Base-by-base conservation (phyloP, 1,140 invertebrate species). In the Nylanderia fulva region DNA sequence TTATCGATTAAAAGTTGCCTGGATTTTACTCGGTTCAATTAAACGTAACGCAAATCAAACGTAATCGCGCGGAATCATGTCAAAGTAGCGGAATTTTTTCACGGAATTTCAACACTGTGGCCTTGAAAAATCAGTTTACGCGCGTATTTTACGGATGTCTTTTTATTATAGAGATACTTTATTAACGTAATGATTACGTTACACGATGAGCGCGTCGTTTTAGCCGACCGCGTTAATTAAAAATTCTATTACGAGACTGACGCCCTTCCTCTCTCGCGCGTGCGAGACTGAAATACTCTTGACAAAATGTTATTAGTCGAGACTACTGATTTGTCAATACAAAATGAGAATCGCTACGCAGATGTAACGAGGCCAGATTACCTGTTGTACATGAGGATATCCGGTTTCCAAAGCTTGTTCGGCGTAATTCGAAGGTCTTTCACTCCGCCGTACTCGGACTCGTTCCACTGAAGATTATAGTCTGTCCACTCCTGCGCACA, bases 301-400 rank as follows among this genome's bases (percentile, higher is more conserved):
- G 39, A 82, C 77, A 82, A 82, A n/a, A 82, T 82, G 27, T 58
- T 72, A 54, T 82, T 82, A 72, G 54, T 72, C 77, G 39, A 82
- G 71, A 39, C 66, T 82, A 82, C 77, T 82, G 52, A 36, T 8
- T 80, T 80, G 77, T 82, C 77, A 82, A 82, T 82, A 82, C 77
- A 80, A 82, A 82, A 82, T 72, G 77, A 82, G 66, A 82, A 8
- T 76, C 48, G 60, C 72, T 76, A 79, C 42, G 71, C 58, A 86
- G 82, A 80, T 84, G 87, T 79, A 88, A 76, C 74, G 84, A 88
- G 91, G 90, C 88, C 64, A 90, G 93, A 95, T 96, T 96, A 99
- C 98, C 98, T 99, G 96, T 99, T 99, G 95, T 99, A 99, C 97
- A 99, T 99, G 88, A 99, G 98, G 71, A 99, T 98, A 95, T 99